Conservation (phyloP, 2,113 vertebrate species). For the Nematolebias whitei region DNA sequence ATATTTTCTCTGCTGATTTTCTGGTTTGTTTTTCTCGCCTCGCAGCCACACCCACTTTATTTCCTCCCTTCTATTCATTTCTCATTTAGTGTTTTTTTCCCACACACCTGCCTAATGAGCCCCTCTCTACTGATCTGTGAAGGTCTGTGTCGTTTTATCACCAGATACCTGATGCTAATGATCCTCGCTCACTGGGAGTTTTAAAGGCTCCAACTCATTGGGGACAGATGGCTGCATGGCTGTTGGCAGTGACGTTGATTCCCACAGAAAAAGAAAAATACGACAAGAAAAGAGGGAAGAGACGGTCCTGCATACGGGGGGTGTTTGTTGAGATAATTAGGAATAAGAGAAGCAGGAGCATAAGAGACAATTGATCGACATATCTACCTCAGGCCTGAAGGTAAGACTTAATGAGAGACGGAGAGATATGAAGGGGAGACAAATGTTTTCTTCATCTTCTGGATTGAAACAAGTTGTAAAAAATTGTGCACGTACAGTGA, state of each 20-base stretch:
- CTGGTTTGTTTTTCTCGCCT: not conserved
- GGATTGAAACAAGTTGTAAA: not conserved
- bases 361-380: constrained; percentile 60
- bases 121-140: constrained; percentile 65
- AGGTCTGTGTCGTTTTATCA: constrained; percentile 54
- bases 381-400: constrained; percentile 42
- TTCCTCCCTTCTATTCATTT: constrained; percentile 26
- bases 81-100: constrained; percentile 2
- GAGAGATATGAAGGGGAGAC: constrained; percentile 28
- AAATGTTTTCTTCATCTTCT: not conserved
- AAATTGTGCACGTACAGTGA: constrained; percentile 26
- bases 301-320: too few species aligned
- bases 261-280: constrained; percentile 9
- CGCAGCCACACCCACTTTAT: constrained; percentile 27
- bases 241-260: constrained; percentile 27
- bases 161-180: constrained; percentile 52
- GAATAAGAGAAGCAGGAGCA: constrained; percentile 6
- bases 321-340: constrained; percentile 41
- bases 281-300: not conserved
- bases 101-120: constrained; percentile 52
- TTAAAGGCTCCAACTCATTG: constrained; percentile 21
- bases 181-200: constrained; percentile 43
- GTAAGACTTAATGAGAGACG: constrained; percentile 74
- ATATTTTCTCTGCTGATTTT: constrained; percentile 6
- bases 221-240: constrained; percentile 47